Conservation (phyloP, 1,140 invertebrate species). For the Dolichoris vasculosae region DNA sequence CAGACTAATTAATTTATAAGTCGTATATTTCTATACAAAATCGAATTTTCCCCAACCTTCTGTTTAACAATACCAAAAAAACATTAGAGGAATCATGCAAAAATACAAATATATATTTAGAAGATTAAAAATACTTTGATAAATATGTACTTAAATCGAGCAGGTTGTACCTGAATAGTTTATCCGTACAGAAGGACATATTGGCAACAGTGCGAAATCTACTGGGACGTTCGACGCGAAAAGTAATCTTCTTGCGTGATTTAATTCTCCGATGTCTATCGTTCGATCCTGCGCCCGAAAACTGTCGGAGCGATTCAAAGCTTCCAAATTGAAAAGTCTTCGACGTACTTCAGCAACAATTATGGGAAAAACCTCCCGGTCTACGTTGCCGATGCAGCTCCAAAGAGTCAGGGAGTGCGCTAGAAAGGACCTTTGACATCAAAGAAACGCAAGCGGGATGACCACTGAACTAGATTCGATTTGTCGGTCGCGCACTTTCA, state of each 20-base stretch:
- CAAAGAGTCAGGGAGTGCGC: constrained; percentile 26
- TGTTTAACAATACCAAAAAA: no score
- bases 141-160: no score
- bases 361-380: background rate
- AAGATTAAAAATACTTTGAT: no score
- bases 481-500: constrained; percentile 21
- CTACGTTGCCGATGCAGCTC: constrained; percentile 15
- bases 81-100: no score
- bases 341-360: background rate
- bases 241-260: background rate
- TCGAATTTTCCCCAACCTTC: no score
- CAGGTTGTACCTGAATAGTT: no score
- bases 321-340: background rate
- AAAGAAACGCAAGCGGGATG: background rate
- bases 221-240: background rate
- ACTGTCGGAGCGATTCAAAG: background rate
- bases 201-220: background rate
- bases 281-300: background rate
- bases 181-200: background rate
- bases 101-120: no score
- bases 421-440: background rate
- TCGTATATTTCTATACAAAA: no score
- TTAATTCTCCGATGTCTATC: background rate
- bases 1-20: no score
- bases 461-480: constrained; percentile 41